Conservation (phyloP, 2,888 invertebrate genomes). For the Diploptera punctata region DNA sequence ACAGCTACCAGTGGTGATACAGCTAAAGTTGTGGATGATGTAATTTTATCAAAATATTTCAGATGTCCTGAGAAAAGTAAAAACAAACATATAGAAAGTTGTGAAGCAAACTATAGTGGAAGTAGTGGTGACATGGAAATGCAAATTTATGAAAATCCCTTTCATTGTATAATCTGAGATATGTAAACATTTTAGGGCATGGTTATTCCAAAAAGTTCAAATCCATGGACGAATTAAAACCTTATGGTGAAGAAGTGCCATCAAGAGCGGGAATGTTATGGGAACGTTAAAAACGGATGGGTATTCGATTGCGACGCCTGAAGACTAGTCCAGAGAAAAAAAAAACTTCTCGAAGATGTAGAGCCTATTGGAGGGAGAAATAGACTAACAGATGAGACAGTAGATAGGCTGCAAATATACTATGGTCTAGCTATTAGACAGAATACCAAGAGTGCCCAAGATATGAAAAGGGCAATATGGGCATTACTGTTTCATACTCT, state of each 20-base stretch:
- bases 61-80: neutral
- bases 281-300: neutral
- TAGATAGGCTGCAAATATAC: constrained; percentile 5
- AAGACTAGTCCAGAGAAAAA: neutral
- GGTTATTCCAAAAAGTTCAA: constrained; percentile 10
- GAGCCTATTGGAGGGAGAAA: neutral
- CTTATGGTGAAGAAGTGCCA: neutral
- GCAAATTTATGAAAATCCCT: neutral
- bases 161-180: neutral
- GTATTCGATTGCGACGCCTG: neutral
- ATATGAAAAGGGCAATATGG: neutral
- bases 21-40: neutral
- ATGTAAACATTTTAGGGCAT: neutral
- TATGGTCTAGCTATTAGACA: constrained; percentile 20
- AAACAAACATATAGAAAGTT: neutral
- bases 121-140: neutral
- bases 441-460: neutral
- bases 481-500: neutral
- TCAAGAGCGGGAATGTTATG: neutral
- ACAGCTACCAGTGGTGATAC: neutral
- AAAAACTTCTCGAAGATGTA: neutral
- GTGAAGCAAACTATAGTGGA: neutral
- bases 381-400: neutral
- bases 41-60: neutral
- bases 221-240: neutral